Evolutionary conservation across 2,113 vertebrate species (phyloP).

Genomic region (Bubo scandiacus): DNA sequence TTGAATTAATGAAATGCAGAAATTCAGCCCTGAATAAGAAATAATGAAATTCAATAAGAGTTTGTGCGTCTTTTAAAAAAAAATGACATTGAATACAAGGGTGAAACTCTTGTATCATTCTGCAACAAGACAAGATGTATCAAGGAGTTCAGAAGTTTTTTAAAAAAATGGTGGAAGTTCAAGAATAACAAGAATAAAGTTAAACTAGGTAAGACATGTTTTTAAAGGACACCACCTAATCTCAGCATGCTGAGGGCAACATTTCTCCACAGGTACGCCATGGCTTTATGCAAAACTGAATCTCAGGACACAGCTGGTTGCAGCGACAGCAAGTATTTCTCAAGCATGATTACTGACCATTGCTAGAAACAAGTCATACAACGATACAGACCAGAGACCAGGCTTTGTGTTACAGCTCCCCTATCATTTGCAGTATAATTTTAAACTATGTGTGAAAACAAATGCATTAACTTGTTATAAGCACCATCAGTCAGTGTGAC

Average conservation of each 20-base stretch:
- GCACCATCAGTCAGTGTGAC: not conserved
- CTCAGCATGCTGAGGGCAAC: not conserved
- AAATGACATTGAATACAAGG: not conserved
- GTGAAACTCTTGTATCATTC: not conserved
- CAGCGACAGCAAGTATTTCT: not conserved
- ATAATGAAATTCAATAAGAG: not conserved
- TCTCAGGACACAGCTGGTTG: not conserved
- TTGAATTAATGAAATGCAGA: not conserved
- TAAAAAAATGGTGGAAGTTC: not conserved
- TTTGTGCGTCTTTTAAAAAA: not conserved
- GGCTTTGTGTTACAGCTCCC: not conserved
- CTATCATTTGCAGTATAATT: not conserved
- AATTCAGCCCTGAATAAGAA: not conserved
- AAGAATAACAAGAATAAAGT: not conserved
- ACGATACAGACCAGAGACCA: accelerated
- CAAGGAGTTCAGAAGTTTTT: not conserved
- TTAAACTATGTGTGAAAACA: not conserved
- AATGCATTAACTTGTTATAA: not conserved
- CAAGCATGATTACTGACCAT: too few species aligned
- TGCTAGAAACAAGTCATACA: not conserved
- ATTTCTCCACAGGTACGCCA: not conserved
- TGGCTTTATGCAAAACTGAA: not conserved
- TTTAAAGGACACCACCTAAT: not conserved
- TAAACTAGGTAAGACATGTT: not conserved
- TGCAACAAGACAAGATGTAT: not conserved